A percentile compares a stretch with the other conserved stretches of the same genome.
phyloP scores from a whole-genome alignment of 1,140 invertebrate species.

The Pseudomyrmex concolor region DNA sequence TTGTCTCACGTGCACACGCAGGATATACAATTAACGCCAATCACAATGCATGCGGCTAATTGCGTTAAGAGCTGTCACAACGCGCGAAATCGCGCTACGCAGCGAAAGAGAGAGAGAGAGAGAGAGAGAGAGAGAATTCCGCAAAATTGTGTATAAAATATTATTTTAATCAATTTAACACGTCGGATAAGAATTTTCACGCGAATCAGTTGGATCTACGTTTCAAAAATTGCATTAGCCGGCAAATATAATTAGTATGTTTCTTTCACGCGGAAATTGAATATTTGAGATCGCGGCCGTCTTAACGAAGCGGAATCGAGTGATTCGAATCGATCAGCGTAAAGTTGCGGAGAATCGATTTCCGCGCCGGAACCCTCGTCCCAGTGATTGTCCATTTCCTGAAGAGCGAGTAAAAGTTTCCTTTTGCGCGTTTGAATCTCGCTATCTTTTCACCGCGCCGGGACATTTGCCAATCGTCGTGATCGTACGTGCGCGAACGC shows the following conservation, averaged over 20 bases:
- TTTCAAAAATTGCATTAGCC: background rate
- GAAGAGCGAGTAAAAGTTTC: slow-evolving; percentile 61
- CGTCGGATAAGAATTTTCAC: background rate
- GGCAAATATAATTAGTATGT: slow-evolving; percentile 11
- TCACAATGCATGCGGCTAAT: slow-evolving; percentile 57
- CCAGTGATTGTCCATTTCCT: slow-evolving; percentile 45
- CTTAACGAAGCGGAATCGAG: slow-evolving; percentile 34
- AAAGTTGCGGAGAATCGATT: slow-evolving; percentile 24
- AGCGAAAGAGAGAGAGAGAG: background rate
- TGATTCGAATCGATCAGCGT: background rate
- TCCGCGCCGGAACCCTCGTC: slow-evolving; percentile 5
- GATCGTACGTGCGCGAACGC: slow-evolving; percentile 46
- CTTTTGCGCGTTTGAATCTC: slow-evolving; percentile 6
- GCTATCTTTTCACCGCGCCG: slow-evolving; percentile 15
- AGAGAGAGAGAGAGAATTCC: background rate
- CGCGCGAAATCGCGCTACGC: background rate
- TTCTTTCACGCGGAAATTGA: background rate
- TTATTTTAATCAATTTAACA: background rate
- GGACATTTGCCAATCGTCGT: slow-evolving; percentile 39
- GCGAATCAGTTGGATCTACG: background rate
- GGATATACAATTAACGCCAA: slow-evolving; percentile 58
- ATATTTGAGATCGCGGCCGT: slow-evolving; percentile 18
- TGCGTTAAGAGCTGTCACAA: slow-evolving; percentile 9
- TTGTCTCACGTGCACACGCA: slow-evolving; percentile 70
- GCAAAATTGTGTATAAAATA: background rate